Conservation (phyloP, 2,113 vertebrate genomes). For the Patagioenas fasciata region DNA sequence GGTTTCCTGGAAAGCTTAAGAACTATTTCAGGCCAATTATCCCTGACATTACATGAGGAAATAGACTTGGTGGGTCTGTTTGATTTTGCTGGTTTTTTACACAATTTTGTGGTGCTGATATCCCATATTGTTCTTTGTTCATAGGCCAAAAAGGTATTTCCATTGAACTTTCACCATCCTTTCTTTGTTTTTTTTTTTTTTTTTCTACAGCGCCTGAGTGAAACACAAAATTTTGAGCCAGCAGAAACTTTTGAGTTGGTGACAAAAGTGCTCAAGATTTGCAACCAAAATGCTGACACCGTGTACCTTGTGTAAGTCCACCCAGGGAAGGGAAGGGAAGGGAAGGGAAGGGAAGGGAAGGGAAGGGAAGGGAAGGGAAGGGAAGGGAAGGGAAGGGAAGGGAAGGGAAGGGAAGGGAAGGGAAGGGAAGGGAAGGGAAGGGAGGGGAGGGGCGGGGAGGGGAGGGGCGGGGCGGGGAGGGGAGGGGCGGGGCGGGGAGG, state of each 20-base stretch:
- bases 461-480: no score
- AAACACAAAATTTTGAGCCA: not conserved
- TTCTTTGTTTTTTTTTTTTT: not conserved
- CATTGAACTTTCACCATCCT: not conserved
- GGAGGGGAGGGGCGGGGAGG: no score
- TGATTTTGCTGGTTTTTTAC: not conserved
- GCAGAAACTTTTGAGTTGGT: not conserved
- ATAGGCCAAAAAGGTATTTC: not conserved
- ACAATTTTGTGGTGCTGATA: not conserved
- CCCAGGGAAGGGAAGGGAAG: no score
- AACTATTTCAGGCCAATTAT: not conserved
- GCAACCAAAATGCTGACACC: constrained; percentile 33
- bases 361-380: no score
- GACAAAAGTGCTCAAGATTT: constrained; percentile 17
- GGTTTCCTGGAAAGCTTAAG: not conserved
- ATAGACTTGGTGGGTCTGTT: not conserved
- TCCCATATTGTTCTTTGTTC: not conserved
- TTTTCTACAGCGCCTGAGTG: not conserved
- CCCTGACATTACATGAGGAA: not conserved
- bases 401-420: no score
- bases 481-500: no score
- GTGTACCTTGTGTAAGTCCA: constrained; percentile 24
- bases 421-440: no score
- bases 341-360: no score
- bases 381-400: no score